Percentiles rank a stretch among this genome's conserved stretches.
Conservation (phyloP, 1,140 invertebrate species). For the Coelopa frigida region DNA sequence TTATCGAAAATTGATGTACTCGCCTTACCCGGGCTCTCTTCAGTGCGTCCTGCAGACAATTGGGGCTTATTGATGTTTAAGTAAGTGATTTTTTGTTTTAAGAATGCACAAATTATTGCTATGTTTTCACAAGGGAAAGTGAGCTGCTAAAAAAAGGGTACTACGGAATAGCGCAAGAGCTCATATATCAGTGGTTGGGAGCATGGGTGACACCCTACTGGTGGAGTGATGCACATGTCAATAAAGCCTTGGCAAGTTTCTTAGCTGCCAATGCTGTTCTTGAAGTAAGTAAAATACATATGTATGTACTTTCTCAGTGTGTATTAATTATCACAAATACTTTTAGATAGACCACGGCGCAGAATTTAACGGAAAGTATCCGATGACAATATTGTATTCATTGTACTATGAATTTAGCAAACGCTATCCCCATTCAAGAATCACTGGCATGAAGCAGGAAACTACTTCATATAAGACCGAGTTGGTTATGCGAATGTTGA, state of each 20-base stretch:
- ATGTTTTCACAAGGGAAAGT: conserved; percentile 54
- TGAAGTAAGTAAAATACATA: conserved; percentile 46
- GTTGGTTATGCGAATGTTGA: conserved; percentile 87
- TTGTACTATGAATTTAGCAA: conserved; percentile 70
- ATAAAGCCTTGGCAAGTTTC: conserved; percentile 65
- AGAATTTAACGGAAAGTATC: conserved; percentile 67
- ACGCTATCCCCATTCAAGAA: conserved; percentile 60
- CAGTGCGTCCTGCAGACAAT: conserved; percentile 59
- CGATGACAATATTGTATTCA: conserved; percentile 65
- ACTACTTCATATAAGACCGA: conserved; percentile 67
- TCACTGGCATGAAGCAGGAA: conserved; percentile 65
- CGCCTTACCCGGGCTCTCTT: conserved; percentile 73
- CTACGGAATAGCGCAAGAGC: conserved; percentile 57
- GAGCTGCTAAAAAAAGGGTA: conserved; percentile 55
- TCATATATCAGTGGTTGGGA: conserved; percentile 70
- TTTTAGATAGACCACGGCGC: conserved; percentile 55
- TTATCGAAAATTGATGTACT: conserved; percentile 71
- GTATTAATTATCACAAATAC: neutral
- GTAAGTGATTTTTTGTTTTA: conserved; percentile 43
- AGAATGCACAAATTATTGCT: neutral
- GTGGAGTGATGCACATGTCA: conserved; percentile 63
- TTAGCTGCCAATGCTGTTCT: conserved; percentile 60
- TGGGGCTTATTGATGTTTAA: conserved; percentile 73
- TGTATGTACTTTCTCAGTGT: neutral
- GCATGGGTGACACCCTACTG: conserved; percentile 61